phyloP scores from a whole-genome alignment of 2,113 vertebrate species.

The Chamaetylas fuelleborni region DNA sequence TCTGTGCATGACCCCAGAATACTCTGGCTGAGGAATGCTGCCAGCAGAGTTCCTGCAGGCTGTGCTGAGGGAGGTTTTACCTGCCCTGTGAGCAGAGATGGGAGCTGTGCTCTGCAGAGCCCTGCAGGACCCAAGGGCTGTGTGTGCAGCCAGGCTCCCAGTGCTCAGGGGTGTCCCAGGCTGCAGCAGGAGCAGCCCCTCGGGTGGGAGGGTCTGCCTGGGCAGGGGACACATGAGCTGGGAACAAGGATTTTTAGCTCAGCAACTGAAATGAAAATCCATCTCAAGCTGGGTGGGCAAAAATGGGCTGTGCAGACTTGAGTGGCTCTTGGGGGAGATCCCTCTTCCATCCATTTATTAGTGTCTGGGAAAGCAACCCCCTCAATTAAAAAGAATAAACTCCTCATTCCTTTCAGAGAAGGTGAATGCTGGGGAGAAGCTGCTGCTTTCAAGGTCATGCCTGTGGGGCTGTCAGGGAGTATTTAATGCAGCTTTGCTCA shows the following conservation, averaged over 20 bases:
- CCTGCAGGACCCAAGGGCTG: background rate
- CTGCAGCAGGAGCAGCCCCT: background rate
- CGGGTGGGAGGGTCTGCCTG: background rate
- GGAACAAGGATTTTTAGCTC: background rate
- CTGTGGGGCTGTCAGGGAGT: background rate
- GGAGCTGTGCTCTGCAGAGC: background rate
- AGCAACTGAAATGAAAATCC: background rate
- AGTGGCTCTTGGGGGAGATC: background rate
- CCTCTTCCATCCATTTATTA: background rate
- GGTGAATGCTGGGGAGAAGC: background rate
- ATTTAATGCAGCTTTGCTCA: background rate
- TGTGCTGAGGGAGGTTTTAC: background rate
- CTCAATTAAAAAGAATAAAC: background rate
- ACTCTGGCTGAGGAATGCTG: background rate
- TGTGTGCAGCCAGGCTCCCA: background rate
- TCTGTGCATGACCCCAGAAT: background rate
- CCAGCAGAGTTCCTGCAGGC: background rate
- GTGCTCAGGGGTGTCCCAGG: background rate
- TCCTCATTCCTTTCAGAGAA: background rate
- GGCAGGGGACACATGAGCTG: background rate
- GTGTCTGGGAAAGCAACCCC: background rate
- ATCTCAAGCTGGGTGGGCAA: background rate
- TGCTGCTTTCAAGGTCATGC: background rate
- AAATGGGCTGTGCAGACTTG: background rate
- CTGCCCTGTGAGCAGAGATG: conserved; percentile 4